phyloP scores from a whole-genome alignment of 2,113 vertebrate species.

The Cairina moschata region DNA sequence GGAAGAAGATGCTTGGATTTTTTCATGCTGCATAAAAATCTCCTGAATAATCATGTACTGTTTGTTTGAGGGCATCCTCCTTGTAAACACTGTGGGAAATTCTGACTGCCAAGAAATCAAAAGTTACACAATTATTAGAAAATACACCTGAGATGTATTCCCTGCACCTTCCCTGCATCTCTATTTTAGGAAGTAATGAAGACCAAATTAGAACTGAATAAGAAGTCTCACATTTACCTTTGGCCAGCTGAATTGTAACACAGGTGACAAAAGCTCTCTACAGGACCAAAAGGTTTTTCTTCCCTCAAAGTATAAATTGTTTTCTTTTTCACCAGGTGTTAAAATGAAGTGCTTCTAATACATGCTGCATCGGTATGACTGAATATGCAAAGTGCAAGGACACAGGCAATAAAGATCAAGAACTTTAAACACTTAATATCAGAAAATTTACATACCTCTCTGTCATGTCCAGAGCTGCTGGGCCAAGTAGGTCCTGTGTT shows the following conservation, averaged over 20 bases:
- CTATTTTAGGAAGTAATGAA: neutral
- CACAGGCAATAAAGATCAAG: neutral
- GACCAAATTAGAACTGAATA: neutral
- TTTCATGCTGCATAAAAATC: neutral
- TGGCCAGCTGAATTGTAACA: neutral
- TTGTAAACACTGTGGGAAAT: neutral
- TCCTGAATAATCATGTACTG: neutral
- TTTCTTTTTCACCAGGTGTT: neutral
- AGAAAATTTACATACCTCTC: conserved; percentile 31
- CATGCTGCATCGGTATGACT: neutral
- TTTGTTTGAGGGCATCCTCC: neutral
- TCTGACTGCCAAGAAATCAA: neutral
- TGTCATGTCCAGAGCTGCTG: neutral
- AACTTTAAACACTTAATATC: neutral
- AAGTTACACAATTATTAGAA: neutral
- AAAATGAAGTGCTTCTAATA: conserved; percentile 12
- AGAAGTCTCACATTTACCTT: neutral
- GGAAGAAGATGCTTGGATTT: neutral
- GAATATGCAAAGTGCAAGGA: neutral
- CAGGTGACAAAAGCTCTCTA: neutral
- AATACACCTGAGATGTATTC: neutral
- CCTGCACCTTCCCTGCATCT: neutral
- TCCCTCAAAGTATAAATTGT: neutral
- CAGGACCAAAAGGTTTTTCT: neutral
- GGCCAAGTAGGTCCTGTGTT: neutral